phyloP scores from a whole-genome alignment of 2,113 vertebrate genomes.

The Telmatochromis sp. region DNA sequence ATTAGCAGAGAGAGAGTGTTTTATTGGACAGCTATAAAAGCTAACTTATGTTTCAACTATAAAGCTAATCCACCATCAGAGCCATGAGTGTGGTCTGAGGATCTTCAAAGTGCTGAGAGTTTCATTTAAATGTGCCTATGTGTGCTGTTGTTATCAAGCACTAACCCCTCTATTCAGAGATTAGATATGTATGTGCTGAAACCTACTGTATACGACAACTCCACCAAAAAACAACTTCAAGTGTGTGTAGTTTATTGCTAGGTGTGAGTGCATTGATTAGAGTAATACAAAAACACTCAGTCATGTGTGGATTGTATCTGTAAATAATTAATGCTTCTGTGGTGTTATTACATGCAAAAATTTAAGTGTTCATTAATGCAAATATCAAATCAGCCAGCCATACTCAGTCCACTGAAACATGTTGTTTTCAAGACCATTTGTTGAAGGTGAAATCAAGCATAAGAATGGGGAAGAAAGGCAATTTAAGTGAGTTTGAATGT shows the following conservation, averaged over 20 bases:
- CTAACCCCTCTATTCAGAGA: not conserved
- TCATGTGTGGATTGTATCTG: not conserved
- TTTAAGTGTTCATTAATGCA: not conserved
- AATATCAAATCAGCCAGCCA: not conserved
- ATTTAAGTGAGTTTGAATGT: not conserved
- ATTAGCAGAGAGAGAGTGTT: slow-evolving; percentile 4
- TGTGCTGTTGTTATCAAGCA: not conserved
- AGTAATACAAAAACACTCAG: not conserved
- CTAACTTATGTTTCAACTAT: slow-evolving; percentile 33
- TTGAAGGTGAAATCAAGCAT: not conserved
- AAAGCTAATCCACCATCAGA: slow-evolving; percentile 26
- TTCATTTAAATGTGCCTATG: not conserved
- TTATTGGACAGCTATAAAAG: slow-evolving; percentile 37
- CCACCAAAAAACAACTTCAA: not conserved
- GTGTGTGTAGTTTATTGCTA: not conserved
- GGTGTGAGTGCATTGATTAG: not conserved
- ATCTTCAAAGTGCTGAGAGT: slow-evolving; percentile 20
- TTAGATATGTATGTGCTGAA: not conserved
- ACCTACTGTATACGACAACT: not conserved
- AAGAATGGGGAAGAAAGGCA: not conserved
- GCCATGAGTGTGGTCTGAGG: slow-evolving; percentile 42
- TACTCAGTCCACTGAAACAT: not conserved
- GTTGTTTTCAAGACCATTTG: not conserved
- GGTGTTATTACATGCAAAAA: not conserved
- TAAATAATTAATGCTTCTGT: not conserved